Evolutionary conservation across 2,113 vertebrate genomes (phyloP).

Genomic region (Coregonus clupeaformis): DNA sequence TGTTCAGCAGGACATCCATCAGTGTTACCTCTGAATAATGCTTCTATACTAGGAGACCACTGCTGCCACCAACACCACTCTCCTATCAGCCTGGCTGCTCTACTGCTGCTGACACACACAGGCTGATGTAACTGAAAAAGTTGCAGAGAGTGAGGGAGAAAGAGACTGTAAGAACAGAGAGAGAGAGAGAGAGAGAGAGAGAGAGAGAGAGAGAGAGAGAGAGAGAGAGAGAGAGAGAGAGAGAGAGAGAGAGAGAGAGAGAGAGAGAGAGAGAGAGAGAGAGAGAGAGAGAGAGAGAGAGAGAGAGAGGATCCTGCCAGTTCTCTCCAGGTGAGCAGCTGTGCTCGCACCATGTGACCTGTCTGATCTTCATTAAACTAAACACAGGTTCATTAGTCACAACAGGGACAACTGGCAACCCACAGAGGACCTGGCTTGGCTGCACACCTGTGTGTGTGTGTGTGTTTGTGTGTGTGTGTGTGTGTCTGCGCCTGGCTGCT

Average conservation of each 20-base stretch:
- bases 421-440: not conserved
- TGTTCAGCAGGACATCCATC: slow-evolving; percentile 13
- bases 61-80: not conserved
- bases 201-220: too few species aligned
- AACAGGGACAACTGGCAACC: not conserved
- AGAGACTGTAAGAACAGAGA: not conserved
- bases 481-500: not conserved
- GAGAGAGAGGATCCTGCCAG: not conserved
- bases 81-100: not conserved
- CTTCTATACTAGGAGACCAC: not conserved
- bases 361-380: not conserved
- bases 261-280: too few species aligned
- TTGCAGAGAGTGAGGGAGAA: too few species aligned
- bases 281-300: not conserved
- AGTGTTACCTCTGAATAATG: not conserved
- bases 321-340: not conserved
- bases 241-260: too few species aligned
- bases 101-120: not conserved
- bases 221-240: too few species aligned
- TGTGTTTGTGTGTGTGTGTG: not conserved
- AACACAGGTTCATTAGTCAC: not conserved
- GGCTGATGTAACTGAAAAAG: too few species aligned
- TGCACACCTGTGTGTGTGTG: not conserved
- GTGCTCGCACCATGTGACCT: not conserved
- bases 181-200: not conserved